phyloP scores from a whole-genome alignment of 2,888 invertebrate genomes.

The Ochropleura leucogaster region DNA sequence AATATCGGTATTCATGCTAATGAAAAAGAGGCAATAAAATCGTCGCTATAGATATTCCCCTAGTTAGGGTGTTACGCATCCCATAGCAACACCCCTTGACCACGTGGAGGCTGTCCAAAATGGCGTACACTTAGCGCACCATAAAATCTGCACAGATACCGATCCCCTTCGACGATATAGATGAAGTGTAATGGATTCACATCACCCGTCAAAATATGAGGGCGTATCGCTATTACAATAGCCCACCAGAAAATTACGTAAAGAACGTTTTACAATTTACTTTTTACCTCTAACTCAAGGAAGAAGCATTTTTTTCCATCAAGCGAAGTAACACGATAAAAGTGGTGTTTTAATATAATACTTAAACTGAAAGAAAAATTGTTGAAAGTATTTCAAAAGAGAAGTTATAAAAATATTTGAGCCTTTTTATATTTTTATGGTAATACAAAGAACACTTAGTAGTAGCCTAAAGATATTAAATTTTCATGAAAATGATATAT shows the following conservation, averaged over 20 bases:
- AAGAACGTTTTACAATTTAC: conserved; percentile 67
- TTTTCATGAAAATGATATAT: conserved; percentile 45
- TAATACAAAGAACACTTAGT: conserved; percentile 55
- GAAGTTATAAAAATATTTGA: conserved; percentile 56
- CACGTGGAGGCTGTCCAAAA: conserved; percentile 74
- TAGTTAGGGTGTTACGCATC: conserved; percentile 43
- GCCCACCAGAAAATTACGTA: conserved; percentile 67
- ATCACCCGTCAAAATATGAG: conserved; percentile 72
- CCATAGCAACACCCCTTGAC: conserved; percentile 70
- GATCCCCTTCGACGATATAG: conserved; percentile 64
- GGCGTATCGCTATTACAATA: conserved; percentile 65
- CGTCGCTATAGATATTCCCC: conserved; percentile 60
- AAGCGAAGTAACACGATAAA: conserved; percentile 44
- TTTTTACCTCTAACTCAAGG: conserved; percentile 39
- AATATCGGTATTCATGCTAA: conserved; percentile 49
- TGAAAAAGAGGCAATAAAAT: conserved; percentile 62
- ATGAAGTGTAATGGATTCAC: conserved; percentile 74
- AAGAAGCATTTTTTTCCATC: conserved; percentile 41
- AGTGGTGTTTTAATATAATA: conserved; percentile 48
- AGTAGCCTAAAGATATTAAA: conserved; percentile 29
- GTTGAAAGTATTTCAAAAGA: conserved; percentile 51
- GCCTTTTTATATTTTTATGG: conserved; percentile 50
- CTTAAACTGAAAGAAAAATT: conserved; percentile 42
- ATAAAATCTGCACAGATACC: conserved; percentile 75
- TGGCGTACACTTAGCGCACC: conserved; percentile 77